A percentile compares a stretch with the other conserved stretches of the same genome.
phyloP scores from a whole-genome alignment of 1,140 invertebrate species.

The Vanessa tameamea region DNA sequence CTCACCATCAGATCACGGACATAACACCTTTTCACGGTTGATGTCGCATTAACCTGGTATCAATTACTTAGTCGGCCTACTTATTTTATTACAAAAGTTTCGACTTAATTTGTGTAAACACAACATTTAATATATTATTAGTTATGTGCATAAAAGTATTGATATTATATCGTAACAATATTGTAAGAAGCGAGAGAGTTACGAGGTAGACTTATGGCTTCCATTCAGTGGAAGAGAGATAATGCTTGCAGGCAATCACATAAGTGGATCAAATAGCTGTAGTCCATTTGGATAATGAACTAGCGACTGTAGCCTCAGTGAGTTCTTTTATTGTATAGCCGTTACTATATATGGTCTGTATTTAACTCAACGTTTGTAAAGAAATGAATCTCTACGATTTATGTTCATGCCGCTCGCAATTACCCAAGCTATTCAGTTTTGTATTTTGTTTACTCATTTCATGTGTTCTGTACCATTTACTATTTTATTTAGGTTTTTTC shows the following conservation, averaged over 20 bases:
- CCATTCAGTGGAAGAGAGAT: conserved; percentile 75
- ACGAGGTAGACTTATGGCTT: conserved; percentile 77
- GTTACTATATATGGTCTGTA: conserved; percentile 49
- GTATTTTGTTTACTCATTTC: background rate
- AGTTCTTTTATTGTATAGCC: conserved; percentile 69
- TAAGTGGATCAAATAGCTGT: conserved; percentile 80
- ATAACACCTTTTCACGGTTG: too few species aligned
- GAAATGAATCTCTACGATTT: conserved; percentile 17
- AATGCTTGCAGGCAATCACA: conserved; percentile 80
- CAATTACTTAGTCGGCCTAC: too few species aligned
- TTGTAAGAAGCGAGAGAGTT: conserved; percentile 70
- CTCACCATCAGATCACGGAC: too few species aligned
- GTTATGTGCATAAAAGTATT: conserved; percentile 53
- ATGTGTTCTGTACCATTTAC: background rate
- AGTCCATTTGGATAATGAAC: conserved; percentile 81
- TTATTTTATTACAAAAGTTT: too few species aligned
- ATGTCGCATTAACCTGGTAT: too few species aligned
- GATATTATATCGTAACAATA: conserved; percentile 61
- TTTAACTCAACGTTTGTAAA: conserved; percentile 33
- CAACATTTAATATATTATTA: background rate
- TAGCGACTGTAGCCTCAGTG: conserved; percentile 66
- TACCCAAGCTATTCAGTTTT: background rate
- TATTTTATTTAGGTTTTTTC: background rate
- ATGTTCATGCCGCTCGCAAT: background rate
- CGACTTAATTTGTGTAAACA: too few species aligned